These are phyloP conservation scores for Elephas maximus DNA, from an alignment of 2,113 vertebrate species.

Conservation along the genomic window DNA sequence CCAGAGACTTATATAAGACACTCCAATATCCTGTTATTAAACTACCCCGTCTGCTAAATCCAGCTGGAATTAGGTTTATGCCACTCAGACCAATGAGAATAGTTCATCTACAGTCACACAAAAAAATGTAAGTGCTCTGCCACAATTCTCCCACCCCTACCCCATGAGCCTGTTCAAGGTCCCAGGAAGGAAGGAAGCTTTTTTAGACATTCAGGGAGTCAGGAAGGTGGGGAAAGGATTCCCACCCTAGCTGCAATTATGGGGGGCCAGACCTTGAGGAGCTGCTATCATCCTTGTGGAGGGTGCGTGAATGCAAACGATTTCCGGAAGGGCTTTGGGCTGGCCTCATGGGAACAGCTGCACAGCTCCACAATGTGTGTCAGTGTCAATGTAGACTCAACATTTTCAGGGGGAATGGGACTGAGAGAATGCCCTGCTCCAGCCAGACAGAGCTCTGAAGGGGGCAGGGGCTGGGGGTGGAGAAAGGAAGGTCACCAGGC, in stretches of 20 bases:
- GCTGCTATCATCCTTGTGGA: not conserved
- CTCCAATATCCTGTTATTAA: not conserved
- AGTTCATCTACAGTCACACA: not conserved
- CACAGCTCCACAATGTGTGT: not conserved
- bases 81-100: not conserved
- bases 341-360: constrained; percentile 38
- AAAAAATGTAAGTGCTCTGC: not conserved
- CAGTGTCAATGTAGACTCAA: not conserved
- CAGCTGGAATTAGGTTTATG: not conserved
- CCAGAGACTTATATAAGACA: not conserved
- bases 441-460: not conserved
- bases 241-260: not conserved
- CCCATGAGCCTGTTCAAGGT: not conserved
- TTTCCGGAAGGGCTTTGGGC: constrained; percentile 47
- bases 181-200: not conserved
- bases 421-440: not conserved
- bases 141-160: no score
- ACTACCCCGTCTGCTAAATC: not conserved
- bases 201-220: not conserved
- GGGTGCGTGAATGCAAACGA: not conserved
- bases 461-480: not conserved
- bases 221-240: not conserved
- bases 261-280: not conserved
- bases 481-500: not conserved
- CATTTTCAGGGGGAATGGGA: constrained; percentile 16